Percentiles rank a stretch among this genome's conserved stretches.
Conservation (phyloP, 2,113 vertebrate species). For the Lophius piscatorius region DNA sequence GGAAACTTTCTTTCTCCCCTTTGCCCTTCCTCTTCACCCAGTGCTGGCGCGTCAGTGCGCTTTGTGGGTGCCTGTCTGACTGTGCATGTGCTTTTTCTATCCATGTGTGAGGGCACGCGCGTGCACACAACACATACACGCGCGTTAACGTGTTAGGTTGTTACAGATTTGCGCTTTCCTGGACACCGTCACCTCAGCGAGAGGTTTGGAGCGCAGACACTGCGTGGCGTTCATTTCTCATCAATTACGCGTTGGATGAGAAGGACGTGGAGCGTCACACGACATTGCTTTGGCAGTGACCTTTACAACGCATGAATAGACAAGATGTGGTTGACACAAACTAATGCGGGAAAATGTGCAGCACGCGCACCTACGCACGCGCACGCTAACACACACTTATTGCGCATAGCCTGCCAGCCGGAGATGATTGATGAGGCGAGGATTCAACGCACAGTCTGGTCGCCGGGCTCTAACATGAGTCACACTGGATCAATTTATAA, state of each 20-base stretch:
- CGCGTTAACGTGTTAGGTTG: conserved; percentile 27
- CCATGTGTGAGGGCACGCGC: not conserved
- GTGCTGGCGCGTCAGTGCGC: conserved; percentile 23
- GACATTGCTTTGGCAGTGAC: conserved; percentile 65
- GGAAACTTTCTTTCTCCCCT: conserved; percentile 43
- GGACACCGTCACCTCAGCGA: conserved; percentile 31
- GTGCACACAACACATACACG: conserved; percentile 2
- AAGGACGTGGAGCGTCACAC: conserved; percentile 42
- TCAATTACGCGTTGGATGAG: conserved; percentile 14
- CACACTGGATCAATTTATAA: conserved; percentile 61
- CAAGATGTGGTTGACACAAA: conserved; percentile 47
- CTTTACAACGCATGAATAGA: conserved; percentile 65
- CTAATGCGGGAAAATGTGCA: conserved; percentile 38
- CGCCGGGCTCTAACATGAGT: conserved; percentile 56
- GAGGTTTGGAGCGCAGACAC: too few species aligned
- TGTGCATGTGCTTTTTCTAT: not conserved
- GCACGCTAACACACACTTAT: conserved; percentile 21
- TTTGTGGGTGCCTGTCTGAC: conserved; percentile 36
- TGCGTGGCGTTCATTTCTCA: conserved; percentile 26
- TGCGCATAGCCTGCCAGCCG: conserved; percentile 65
- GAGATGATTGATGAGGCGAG: conserved; percentile 71
- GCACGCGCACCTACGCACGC: not conserved
- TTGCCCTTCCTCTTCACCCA: not conserved
- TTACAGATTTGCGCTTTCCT: conserved; percentile 14
- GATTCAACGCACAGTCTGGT: conserved; percentile 55